Evolutionary conservation across 2,113 vertebrate species (phyloP).

Genomic region (Actenoides lindsayi): DNA sequence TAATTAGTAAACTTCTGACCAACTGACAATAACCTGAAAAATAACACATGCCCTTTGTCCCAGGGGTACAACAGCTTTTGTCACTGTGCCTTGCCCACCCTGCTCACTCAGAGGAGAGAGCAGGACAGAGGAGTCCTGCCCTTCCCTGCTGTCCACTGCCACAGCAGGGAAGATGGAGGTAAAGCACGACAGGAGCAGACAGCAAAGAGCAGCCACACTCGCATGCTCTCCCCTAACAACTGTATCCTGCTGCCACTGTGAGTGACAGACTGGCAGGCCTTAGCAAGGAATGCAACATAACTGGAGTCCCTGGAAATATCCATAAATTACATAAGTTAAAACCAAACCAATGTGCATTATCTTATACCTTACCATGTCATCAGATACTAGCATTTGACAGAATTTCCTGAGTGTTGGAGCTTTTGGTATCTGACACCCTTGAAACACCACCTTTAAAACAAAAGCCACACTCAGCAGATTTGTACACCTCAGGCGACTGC

Average conservation of each 20-base stretch:
- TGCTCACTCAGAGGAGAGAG: not conserved
- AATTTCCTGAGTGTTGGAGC: not conserved
- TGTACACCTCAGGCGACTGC: not conserved
- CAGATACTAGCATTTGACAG: not conserved
- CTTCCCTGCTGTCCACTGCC: not conserved
- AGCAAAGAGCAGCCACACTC: not conserved
- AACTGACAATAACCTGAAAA: not conserved
- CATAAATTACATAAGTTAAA: not conserved
- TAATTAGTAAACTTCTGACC: not conserved
- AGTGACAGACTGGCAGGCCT: not conserved
- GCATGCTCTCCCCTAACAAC: not conserved
- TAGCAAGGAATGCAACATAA: not conserved
- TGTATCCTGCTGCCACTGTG: not conserved
- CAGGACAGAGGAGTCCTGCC: not conserved
- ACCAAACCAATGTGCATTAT: not conserved
- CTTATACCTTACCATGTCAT: not conserved
- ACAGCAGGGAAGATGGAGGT: rapidly evolving
- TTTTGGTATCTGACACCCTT: not conserved
- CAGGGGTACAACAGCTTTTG: not conserved
- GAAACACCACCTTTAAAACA: not conserved
- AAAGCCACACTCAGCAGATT: not conserved
- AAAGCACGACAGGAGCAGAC: not conserved
- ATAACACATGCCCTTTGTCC: not conserved
- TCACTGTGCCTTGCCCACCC: not conserved
- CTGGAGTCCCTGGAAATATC: not conserved